Evolutionary conservation across 2,888 invertebrate species (phyloP), one percentile per base, ranked within the genome.

Genomic region (Ametastegia equiseti): DNA sequence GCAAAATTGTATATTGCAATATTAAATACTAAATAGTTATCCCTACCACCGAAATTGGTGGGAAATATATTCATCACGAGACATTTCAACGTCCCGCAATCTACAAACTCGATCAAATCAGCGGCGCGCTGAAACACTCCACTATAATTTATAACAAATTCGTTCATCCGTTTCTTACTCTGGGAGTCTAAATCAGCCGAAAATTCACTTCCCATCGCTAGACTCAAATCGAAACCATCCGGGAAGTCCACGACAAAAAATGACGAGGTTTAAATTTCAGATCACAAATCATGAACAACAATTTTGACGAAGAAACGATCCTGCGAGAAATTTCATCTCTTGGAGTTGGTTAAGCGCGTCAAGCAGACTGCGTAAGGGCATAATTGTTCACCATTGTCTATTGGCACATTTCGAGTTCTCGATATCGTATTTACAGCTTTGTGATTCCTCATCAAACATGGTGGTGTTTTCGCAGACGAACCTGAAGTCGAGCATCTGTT

Each of bases 381-480:
- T 67, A n/a, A 36, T 39, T 67, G 33, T 84, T 88, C 86, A 89
- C 88, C 88, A 90, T 78, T 85, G 85, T 81, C 87, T 87, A 71
- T 87, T 88, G 30, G 84, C 86, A 82, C 92, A 92, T 67, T 88
- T 89, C 19, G 87, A 83, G 78, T 87, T 89, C 3, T 82, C 86
- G 27, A 88, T 83, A 27, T 92, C 86, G 81, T 89, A 89, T 36
- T 87, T 85, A 89, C 94, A 94, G 85, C 93, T 93, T 85, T 93
- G 92, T 71, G 92, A 92, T 57, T 91, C 91, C 82, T 93, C 92
- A 86, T 94, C 93, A 85, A 94, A 94, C 83, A 90, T 92, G 54
- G 94, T 94, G 81, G 93, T 93, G 82, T 93, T 91, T 87, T 94
- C 94, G 89, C 94, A 94, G 19, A 93, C 93, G 86, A 94, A 94